Evolutionary conservation across 1,140 invertebrate species (phyloP), one percentile per base, ranked within the genome.

Genomic region (Sitobion miscanthi): DNA sequence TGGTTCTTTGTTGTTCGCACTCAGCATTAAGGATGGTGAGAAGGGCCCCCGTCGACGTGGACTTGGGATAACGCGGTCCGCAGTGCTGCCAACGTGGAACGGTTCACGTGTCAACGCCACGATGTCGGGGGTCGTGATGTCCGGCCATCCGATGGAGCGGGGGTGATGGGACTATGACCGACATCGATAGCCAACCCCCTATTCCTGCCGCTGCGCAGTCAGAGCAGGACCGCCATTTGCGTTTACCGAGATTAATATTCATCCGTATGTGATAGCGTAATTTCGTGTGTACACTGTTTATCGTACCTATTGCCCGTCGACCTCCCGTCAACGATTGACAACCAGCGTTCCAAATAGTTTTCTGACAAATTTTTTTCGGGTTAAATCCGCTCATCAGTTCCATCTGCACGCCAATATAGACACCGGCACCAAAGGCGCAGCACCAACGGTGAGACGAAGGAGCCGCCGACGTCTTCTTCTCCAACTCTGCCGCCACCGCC

Each of bases 231-330:
- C 91, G 82, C 91, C 91, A 93, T 93, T 93, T 93, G 91, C 91
- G 91, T 93, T 86, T 52, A 45, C 82, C 42, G 91, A 93, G 91
- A 93, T 93, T 93, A 93, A 54, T 93, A 93, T 86, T 93, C 91
- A 82, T 85, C 91, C 91, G 77, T 93, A 49, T 86, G 91, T 93
- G 91, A 93, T 93, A 93, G 91, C 91, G 91, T 93, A 82, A 93
- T 93, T 93, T 92, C 47, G 49, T 57, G 42, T n/a, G 77, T 93
- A 57, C 23, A 57, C 91, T 38, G 82, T 57, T 77, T 77, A 20
- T 7, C 77, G 77, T 92, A 57, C 77, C 77, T 54, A 38, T 83
- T 91, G 45, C 11, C 11, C 91, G 30, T 35, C 77, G 77, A 35
- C 35, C 82, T 35, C 77, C 91, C 91, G 91, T 23, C 23, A 20